Conservation (phyloP, 2,888 invertebrate genomes). For the Drosophila nr. perissopoda region DNA sequence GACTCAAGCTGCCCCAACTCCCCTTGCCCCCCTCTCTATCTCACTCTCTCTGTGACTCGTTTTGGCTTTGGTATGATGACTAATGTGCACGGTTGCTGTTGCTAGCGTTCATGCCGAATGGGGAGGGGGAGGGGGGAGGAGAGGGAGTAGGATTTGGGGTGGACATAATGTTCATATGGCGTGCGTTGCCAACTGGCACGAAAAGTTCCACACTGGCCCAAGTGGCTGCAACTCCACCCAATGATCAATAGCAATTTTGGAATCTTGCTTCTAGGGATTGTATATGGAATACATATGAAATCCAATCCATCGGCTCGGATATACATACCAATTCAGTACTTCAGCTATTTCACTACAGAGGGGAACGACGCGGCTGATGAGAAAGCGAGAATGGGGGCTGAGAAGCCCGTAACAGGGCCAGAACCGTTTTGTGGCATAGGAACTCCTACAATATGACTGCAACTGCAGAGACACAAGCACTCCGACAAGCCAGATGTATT, state of each 20-base stretch:
- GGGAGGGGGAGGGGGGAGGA: constrained; percentile 6
- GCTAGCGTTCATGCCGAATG: not conserved
- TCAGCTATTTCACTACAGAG: too few species aligned
- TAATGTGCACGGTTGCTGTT: constrained; percentile 54
- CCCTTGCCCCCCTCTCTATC: not conserved
- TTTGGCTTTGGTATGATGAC: constrained; percentile 34
- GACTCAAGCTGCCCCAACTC: constrained; percentile 5
- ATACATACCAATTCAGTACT: not conserved
- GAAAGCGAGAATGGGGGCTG: too few species aligned
- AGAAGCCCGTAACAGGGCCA: too few species aligned
- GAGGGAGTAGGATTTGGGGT: constrained; percentile 12
- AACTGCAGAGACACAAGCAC: too few species aligned
- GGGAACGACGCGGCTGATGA: too few species aligned
- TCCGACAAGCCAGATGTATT: too few species aligned
- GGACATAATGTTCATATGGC: constrained; percentile 68
- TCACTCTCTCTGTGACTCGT: not conserved
- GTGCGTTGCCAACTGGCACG: constrained; percentile 42
- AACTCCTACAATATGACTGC: too few species aligned
- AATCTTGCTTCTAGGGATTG: not conserved
- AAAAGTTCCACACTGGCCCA: constrained; percentile 28
- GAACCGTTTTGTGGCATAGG: too few species aligned
- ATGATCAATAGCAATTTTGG: constrained; percentile 46
- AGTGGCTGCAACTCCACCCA: constrained; percentile 35
- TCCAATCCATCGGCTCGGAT: not conserved
- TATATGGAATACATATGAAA: not conserved